Percentiles rank a stretch among this genome's conserved stretches.
Conservation (phyloP, 2,797 vertebrate species). For the Poecilia velifera region DNA sequence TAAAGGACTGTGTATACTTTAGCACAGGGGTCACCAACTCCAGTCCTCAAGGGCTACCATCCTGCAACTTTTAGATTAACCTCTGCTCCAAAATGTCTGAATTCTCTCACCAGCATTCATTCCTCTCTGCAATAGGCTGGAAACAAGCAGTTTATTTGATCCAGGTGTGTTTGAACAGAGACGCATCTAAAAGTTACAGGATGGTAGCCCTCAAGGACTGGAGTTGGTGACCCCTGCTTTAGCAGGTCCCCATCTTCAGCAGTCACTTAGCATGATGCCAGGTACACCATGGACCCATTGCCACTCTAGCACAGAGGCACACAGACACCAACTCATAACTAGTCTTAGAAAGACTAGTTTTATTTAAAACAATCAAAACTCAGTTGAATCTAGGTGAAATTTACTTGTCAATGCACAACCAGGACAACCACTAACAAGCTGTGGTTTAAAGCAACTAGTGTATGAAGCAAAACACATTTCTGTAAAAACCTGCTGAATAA, state of each 20-base stretch:
- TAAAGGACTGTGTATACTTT: neutral
- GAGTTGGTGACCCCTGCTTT: no score
- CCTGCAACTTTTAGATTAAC: no score
- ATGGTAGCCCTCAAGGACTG: no score
- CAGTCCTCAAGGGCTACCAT: no score
- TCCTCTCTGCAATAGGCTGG: no score
- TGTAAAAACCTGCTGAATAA: neutral
- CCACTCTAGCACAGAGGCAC: neutral
- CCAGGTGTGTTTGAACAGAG: no score
- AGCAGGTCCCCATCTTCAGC: neutral
- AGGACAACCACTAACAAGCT: neutral
- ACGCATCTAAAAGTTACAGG: no score
- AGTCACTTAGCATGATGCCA: neutral
- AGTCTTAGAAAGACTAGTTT: neutral
- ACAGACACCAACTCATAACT: neutral
- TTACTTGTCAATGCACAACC: neutral
- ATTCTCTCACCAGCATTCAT: no score
- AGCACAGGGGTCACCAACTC: no score
- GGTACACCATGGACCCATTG: neutral
- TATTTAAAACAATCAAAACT: neutral
- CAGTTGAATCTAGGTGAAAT: neutral
- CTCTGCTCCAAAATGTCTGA: no score
- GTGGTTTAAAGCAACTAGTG: neutral
- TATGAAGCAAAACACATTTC: neutral
- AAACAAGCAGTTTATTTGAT: no score